phyloP scores from a whole-genome alignment of 64 coral and sea anemone species.

The Trachythela sp. region DNA sequence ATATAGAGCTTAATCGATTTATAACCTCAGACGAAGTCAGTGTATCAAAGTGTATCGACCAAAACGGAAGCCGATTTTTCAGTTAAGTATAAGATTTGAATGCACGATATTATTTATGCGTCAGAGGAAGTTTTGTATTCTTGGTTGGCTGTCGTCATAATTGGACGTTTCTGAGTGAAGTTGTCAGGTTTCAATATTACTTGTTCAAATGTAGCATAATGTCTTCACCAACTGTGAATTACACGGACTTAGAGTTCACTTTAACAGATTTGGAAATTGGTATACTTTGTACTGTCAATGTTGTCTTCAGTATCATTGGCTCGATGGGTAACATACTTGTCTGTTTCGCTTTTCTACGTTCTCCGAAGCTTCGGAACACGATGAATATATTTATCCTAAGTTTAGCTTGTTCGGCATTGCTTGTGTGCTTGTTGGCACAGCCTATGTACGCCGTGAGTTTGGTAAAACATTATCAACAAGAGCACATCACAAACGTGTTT shows the following conservation, averaged over 20 bases:
- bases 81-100: no score
- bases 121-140: not conserved
- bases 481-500: slow-evolving; percentile 4
- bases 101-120: not conserved
- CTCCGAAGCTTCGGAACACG: slow-evolving; percentile 52
- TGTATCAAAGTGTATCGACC: no score
- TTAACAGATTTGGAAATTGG: not conserved
- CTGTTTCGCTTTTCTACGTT: slow-evolving; percentile 39
- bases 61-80: no score
- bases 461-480: slow-evolving; percentile 18
- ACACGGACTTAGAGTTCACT: not conserved
- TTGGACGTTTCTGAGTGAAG: not conserved
- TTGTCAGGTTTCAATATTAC: not conserved
- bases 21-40: no score
- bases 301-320: slow-evolving; percentile 68
- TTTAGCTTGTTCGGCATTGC: slow-evolving; percentile 68
- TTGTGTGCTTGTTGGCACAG: slow-evolving; percentile 70
- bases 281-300: slow-evolving; percentile 39
- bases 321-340: slow-evolving; percentile 78
- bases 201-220: not conserved
- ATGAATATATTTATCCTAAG: slow-evolving; percentile 76
- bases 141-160: not conserved
- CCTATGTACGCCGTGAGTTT: slow-evolving; percentile 76
- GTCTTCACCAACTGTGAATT: not conserved
- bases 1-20: no score